These are phyloP conservation scores for Hydrochoerus hydrochaeris DNA, from an alignment of 2,113 vertebrate genomes.

Conservation along the genomic window DNA sequence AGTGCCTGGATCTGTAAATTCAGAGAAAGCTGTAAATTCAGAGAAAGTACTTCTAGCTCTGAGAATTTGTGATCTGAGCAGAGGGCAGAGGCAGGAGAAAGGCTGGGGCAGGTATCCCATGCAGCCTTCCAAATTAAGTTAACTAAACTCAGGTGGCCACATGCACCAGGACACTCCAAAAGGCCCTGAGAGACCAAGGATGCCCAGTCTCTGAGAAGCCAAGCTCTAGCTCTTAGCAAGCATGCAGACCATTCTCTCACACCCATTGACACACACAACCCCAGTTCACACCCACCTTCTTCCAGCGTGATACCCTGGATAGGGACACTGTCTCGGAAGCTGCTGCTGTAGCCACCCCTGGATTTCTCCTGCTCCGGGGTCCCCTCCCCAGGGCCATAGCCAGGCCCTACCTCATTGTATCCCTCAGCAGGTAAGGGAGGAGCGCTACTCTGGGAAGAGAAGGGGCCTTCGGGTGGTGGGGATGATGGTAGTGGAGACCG, in stretches of 20 bases:
- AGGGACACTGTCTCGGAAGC: slow-evolving; percentile 83
- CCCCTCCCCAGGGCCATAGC: slow-evolving; percentile 76
- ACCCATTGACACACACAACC: slow-evolving; percentile 39
- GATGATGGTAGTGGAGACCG: slow-evolving; percentile 73
- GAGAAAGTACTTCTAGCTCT: background rate
- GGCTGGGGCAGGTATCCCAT: background rate
- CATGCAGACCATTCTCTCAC: slow-evolving; percentile 54
- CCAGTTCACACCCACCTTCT: slow-evolving; percentile 82
- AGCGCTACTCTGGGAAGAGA: slow-evolving; percentile 69
- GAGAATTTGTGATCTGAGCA: background rate
- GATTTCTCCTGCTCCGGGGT: slow-evolving; percentile 82
- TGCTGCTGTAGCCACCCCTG: slow-evolving; percentile 75
- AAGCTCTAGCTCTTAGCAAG: slow-evolving; percentile 46
- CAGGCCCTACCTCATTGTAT: slow-evolving; percentile 78
- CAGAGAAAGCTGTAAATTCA: background rate
- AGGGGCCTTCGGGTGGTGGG: slow-evolving; percentile 70
- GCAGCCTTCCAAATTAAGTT: slow-evolving; percentile 22
- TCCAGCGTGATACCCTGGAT: slow-evolving; percentile 87
- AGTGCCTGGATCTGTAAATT: background rate
- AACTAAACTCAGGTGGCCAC: slow-evolving; percentile 2
- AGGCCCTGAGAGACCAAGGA: background rate
- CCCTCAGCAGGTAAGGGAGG: slow-evolving; percentile 71
- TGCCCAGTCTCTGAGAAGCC: background rate
- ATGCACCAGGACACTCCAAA: background rate
- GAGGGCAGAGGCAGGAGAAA: background rate